Evolutionary conservation across 2,888 invertebrate species (phyloP).

Genomic region (Toxonevra muliebris): DNA sequence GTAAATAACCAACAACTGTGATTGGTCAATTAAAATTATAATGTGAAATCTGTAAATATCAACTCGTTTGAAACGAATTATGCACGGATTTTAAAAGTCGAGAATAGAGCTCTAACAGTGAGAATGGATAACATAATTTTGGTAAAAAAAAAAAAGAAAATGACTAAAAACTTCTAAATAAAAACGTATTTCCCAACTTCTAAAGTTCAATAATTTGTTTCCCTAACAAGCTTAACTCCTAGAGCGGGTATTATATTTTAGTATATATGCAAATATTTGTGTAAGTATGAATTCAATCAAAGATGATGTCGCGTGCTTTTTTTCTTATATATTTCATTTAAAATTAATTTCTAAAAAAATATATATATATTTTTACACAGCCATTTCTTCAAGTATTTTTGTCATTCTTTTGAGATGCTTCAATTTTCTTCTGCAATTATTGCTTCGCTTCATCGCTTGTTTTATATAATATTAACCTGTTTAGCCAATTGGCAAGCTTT

Average conservation of each 20-base stretch:
- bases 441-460: constrained; percentile 21
- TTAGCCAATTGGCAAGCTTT: constrained; percentile 94
- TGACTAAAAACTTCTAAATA: no score
- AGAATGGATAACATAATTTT: no score
- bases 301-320: constrained; percentile 2
- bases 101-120: no score
- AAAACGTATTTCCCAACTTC: no score
- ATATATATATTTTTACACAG: background rate
- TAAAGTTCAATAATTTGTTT: no score
- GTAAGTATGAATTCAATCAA: constrained; percentile 6
- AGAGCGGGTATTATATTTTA: background rate
- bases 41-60: no score
- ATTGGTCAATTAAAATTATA: no score
- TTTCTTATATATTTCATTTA: background rate
- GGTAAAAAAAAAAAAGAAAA: no score
- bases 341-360: constrained; percentile 4
- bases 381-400: constrained; percentile 3
- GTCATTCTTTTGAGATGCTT: constrained; percentile 43
- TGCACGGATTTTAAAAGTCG: no score
- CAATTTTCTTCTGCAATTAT: constrained; percentile 35
- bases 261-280: constrained; percentile 10
- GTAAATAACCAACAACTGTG: no score
- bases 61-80: no score
- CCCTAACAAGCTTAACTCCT: no score
- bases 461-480: constrained; percentile 72